phyloP scores from a whole-genome alignment of 1,140 invertebrate species.

The Yoshiicerus persimilis region DNA sequence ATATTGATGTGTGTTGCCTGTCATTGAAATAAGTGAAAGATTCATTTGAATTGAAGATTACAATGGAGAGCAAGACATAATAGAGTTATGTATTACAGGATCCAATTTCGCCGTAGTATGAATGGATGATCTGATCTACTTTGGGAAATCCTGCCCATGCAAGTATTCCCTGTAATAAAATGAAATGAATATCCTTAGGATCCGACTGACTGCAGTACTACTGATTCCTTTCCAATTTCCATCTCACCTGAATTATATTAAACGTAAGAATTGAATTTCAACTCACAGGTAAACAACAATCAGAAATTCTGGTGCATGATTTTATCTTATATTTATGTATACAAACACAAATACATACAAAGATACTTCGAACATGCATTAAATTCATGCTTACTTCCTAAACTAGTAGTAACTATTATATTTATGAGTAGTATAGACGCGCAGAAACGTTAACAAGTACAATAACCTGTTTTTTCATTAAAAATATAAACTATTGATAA shows the following conservation, averaged over 20 bases:
- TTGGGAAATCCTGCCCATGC: background rate
- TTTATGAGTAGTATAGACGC: background rate
- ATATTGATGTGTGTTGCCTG: background rate
- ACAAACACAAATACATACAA: background rate
- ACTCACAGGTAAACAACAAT: background rate
- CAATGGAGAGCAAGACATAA: background rate
- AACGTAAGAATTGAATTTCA: background rate
- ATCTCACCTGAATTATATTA: background rate
- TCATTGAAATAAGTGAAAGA: background rate
- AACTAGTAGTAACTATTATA: background rate
- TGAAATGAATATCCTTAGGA: background rate
- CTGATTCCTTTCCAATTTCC: constrained; percentile 3
- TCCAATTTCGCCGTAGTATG: background rate
- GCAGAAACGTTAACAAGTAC: background rate
- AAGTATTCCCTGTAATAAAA: background rate
- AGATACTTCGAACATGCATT: background rate
- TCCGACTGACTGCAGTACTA: background rate
- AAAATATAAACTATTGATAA: background rate
- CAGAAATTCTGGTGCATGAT: background rate
- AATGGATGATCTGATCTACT: background rate
- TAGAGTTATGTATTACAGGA: background rate
- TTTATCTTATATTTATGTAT: background rate
- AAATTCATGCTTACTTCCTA: background rate
- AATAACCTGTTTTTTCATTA: background rate
- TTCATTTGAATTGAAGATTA: background rate